Conservation (phyloP, 2,888 invertebrate genomes). For the Cactoblastis cactorum region DNA sequence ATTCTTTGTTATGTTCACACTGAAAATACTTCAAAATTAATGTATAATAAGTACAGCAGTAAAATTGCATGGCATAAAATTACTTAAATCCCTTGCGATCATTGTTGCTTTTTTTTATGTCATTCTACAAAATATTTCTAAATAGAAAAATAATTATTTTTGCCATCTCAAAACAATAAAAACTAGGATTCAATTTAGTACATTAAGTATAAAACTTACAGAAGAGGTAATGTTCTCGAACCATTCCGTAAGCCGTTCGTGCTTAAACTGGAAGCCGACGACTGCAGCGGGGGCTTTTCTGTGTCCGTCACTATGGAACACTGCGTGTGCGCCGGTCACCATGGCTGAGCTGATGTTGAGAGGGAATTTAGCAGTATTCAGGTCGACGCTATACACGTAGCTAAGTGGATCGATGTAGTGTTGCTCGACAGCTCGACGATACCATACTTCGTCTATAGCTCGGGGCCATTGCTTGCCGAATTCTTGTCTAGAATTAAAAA, state of each 20-base stretch:
- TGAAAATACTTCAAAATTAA: slow-evolving; percentile 34
- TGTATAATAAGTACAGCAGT: no score
- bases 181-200: no score
- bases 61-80: no score
- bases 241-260: slow-evolving; percentile 85
- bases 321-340: slow-evolving; percentile 92
- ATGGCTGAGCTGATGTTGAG: slow-evolving; percentile 82
- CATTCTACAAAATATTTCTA: no score
- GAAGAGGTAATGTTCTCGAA: slow-evolving; percentile 90
- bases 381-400: slow-evolving; percentile 84
- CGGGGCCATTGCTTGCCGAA: slow-evolving; percentile 87
- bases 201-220: slow-evolving; percentile 58
- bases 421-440: slow-evolving; percentile 92
- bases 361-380: slow-evolving; percentile 60
- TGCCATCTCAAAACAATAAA: no score
- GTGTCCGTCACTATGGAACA: slow-evolving; percentile 82
- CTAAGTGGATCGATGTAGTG: slow-evolving; percentile 87
- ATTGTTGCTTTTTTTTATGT: no score
- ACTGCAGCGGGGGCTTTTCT: slow-evolving; percentile 84
- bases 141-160: no score
- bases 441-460: slow-evolving; percentile 94
- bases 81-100: no score
- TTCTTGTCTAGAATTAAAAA: slow-evolving; percentile 77
- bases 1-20: slow-evolving; percentile 73
- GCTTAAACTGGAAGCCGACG: slow-evolving; percentile 89